A percentile compares a stretch with the other conserved stretches of the same genome.
phyloP scores from a whole-genome alignment of 2,888 invertebrate genomes.

The Tortrix viridana region DNA sequence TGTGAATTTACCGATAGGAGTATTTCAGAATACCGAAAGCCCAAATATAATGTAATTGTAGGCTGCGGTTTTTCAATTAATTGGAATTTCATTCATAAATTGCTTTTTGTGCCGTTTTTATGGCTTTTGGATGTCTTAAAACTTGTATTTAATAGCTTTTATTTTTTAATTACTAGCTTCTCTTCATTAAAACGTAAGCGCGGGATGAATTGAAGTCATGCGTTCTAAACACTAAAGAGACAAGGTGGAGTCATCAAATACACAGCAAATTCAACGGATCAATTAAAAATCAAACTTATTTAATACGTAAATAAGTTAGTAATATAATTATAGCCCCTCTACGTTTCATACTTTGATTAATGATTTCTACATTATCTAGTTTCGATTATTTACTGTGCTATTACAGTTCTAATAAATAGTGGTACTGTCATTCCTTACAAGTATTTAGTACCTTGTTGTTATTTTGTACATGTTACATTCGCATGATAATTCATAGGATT shows the following conservation, averaged over 20 bases:
- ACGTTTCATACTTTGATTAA: slow-evolving; percentile 44
- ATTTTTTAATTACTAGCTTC: too few species aligned
- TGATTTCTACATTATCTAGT: slow-evolving; percentile 47
- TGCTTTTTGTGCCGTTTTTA: too few species aligned
- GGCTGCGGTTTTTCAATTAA: too few species aligned
- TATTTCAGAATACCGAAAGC: background rate
- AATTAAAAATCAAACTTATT: background rate
- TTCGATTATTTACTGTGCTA: slow-evolving; percentile 46
- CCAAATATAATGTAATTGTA: too few species aligned
- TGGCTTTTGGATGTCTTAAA: too few species aligned
- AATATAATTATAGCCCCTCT: slow-evolving; percentile 22
- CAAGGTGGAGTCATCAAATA: slow-evolving; percentile 24
- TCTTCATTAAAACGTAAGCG: too few species aligned
- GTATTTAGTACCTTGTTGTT: slow-evolving; percentile 13
- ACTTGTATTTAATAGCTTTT: too few species aligned
- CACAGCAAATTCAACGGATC: background rate
- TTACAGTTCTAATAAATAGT: slow-evolving; percentile 49
- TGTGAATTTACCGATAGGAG: background rate
- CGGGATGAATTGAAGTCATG: slow-evolving; percentile 5
- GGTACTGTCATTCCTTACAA: slow-evolving; percentile 22
- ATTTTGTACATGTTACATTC: background rate
- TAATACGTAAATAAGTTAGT: slow-evolving; percentile 27
- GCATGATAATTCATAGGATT: background rate
- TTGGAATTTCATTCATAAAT: too few species aligned
- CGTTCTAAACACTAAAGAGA: slow-evolving; percentile 5